Percentiles rank a stretch among this genome's conserved stretches.
Evolutionary conservation across 2,888 invertebrate genomes (phyloP).

Genomic region (Epinotia nisella): DNA sequence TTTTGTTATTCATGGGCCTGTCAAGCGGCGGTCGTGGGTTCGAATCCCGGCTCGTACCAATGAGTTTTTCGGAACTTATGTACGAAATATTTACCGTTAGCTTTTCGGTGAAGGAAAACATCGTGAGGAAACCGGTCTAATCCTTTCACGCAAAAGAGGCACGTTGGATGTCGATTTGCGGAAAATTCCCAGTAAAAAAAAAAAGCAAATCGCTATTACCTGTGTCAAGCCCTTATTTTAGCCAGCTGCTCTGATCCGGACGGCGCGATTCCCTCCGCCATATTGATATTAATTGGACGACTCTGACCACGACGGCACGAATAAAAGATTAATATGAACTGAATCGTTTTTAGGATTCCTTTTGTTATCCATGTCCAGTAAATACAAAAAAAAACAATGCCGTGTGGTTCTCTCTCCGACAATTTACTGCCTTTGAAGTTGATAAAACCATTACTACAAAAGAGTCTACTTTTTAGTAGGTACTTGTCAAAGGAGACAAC

Average conservation of each 20-base stretch:
- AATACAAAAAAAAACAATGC: background rate
- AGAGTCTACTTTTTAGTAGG: background rate
- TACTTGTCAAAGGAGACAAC: background rate
- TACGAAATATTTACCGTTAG: too few species aligned
- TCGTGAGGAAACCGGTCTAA: too few species aligned
- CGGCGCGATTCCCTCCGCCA: constrained; percentile 61
- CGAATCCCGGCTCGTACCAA: too few species aligned
- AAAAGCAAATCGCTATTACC: background rate
- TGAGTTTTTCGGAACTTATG: too few species aligned
- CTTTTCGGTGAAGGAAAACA: too few species aligned
- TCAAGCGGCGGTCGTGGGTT: too few species aligned
- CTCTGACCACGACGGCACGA: constrained; percentile 63
- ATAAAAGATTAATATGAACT: constrained; percentile 71
- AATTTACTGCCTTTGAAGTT: background rate
- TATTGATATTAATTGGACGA: constrained; percentile 77
- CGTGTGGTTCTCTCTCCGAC: background rate
- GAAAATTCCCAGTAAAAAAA: too few species aligned
- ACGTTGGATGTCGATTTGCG: too few species aligned
- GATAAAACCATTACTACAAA: background rate
- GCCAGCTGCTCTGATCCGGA: constrained; percentile 51
- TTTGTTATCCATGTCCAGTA: constrained; percentile 64
- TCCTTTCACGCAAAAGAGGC: too few species aligned
- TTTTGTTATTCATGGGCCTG: too few species aligned
- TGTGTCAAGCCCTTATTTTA: constrained; percentile 42
- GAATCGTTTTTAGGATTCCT: constrained; percentile 67